Evolutionary conservation across 2,113 vertebrate genomes (phyloP), one percentile per base, ranked within the genome.

Genomic region (Atrichornis clamosus): DNA sequence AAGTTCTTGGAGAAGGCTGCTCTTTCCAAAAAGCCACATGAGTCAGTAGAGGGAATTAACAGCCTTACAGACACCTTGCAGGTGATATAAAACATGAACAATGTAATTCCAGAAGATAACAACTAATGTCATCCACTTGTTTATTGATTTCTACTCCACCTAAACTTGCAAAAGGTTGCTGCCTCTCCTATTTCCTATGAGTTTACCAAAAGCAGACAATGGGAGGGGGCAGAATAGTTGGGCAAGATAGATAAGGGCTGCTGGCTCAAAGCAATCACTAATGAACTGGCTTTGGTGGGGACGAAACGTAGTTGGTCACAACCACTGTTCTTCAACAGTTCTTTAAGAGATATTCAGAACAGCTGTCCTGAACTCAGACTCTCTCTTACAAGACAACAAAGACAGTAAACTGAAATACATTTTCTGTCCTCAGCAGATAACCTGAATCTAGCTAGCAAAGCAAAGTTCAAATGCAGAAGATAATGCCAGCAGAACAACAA

Each of bases 381-480:
- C 68, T 67, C 56, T 65, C 67, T 68, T 18, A 63, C 55, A 63
- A 39, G 20, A 59, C 9, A 81, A n/a, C 35, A 30, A 86, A 59
- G 32, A 50, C 4, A 74, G 9, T 10, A 80, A 70, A 47, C 26
- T 39, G 68, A 86, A 86, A 89, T 23, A 35, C 10, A 21, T 69
- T 89, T 74, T 94, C 72, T 89, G 53, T 58, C 52, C 60, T 17
- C 50, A 67, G 60, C 55, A 89, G 68, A 62, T 59, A 84, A 67
- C 52, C 35, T 18, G 46, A 90, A 74, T 60, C 80, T 63, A 84
- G 74, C 50, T 47, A 81, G 76, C 49, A 92, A 93, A 77, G 49
- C 85, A 94, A 92, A 92, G 94, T 80, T 96, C 91, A 96, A 92
- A 59, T 37, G 35, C 30, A 84, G 72, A 88, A 80, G 52, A 55